phyloP scores from a whole-genome alignment of 2,113 vertebrate species.

The Nothobranchius kuhntae region DNA sequence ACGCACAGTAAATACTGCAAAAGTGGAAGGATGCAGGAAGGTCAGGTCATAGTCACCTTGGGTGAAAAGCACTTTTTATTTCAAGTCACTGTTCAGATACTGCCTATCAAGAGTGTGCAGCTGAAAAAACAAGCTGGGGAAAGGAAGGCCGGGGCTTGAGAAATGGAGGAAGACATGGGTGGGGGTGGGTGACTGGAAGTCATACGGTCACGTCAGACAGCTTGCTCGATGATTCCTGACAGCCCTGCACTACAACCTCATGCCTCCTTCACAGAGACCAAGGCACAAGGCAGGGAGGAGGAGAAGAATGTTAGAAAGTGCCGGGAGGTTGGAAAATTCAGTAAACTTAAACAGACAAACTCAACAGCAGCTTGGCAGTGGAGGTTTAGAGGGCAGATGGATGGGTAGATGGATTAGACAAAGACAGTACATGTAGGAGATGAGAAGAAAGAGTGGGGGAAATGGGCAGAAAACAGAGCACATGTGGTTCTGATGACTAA shows the following conservation, averaged over 20 bases:
- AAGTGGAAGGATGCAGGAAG: not conserved
- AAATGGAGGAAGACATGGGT: conserved; percentile 20
- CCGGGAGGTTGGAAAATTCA: conserved; percentile 76
- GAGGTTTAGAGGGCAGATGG: conserved; percentile 29
- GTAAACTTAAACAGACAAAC: conserved; percentile 67
- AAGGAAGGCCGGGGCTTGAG: not conserved
- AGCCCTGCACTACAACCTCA: conserved; percentile 46
- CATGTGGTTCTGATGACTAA: conserved; percentile 42
- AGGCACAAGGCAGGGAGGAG: conserved; percentile 58
- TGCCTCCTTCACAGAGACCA: conserved; percentile 48
- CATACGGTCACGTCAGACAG: conserved; percentile 53
- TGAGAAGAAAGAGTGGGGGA: not conserved
- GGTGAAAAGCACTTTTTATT: not conserved
- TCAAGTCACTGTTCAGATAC: conserved; percentile 7
- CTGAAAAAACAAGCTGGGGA: not conserved
- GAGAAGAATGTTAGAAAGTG: conserved; percentile 68
- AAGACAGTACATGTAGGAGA: conserved; percentile 20
- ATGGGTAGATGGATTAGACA: conserved; percentile 14
- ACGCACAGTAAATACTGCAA: not conserved
- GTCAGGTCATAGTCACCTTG: not conserved
- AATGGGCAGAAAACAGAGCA: conserved; percentile 12
- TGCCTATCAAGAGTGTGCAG: conserved; percentile 4
- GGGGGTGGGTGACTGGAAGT: conserved; percentile 43
- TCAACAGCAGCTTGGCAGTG: conserved; percentile 44
- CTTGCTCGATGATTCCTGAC: conserved; percentile 52